Percentiles rank a stretch among this genome's conserved stretches.
Conservation (phyloP, 2,113 vertebrate genomes). For the Ardeotis arabs region DNA sequence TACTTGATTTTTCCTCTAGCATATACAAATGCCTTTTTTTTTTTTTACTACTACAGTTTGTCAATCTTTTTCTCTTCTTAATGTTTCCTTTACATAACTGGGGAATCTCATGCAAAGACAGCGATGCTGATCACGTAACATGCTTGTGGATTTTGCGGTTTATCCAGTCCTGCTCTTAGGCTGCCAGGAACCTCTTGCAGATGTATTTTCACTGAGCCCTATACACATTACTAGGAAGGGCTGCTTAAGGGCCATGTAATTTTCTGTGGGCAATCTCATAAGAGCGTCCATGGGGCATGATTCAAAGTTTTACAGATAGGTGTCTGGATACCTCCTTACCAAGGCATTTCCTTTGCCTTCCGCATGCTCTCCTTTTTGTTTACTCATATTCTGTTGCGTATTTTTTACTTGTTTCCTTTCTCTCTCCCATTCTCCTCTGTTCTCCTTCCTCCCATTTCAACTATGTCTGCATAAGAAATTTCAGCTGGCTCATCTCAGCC, state of each 20-base stretch:
- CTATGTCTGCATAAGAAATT: background rate
- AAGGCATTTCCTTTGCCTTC: background rate
- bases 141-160: conserved; percentile 32
- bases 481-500: background rate
- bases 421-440: background rate
- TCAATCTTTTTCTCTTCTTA: background rate
- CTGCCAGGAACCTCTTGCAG: background rate
- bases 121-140: background rate
- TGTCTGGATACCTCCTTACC: background rate
- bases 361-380: background rate
- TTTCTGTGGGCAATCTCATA: background rate
- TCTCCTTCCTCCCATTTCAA: background rate
- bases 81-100: background rate
- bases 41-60: background rate
- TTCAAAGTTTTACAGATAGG: background rate
- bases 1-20: background rate
- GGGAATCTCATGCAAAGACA: background rate
- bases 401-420: background rate
- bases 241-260: background rate
- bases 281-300: background rate
- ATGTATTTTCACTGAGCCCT: background rate
- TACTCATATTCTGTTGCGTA: background rate
- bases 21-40: background rate
- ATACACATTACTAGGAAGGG: background rate
- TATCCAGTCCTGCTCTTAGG: conserved; percentile 2